phyloP scores from a whole-genome alignment of 1,140 invertebrate species.

The Drosophila melanica region DNA sequence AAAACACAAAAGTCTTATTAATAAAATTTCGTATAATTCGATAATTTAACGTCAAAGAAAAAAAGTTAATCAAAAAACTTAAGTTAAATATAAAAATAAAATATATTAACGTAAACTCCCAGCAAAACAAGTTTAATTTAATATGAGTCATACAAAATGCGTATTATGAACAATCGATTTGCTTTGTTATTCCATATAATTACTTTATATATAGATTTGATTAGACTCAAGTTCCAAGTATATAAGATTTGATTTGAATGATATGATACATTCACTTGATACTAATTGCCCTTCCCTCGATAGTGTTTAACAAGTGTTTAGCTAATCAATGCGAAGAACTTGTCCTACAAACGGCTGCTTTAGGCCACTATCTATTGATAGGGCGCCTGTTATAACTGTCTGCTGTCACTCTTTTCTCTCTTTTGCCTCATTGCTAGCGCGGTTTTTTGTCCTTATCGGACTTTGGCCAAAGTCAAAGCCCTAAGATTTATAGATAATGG shows the following conservation, averaged over 20 bases:
- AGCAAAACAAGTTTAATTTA: too few relatives aligned
- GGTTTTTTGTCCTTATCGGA: conserved; percentile 41
- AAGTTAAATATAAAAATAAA: too few relatives aligned
- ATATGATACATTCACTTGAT: conserved; percentile 13
- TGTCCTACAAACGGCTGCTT: background rate
- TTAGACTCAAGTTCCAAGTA: conserved; percentile 15
- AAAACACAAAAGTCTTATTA: too few relatives aligned
- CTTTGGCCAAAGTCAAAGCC: conserved; percentile 40
- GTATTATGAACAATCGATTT: background rate
- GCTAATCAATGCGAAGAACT: conserved; percentile 1
- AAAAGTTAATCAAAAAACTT: too few relatives aligned
- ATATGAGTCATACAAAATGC: conserved; percentile 7
- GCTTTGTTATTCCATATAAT: conserved; percentile 10
- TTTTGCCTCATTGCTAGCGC: background rate
- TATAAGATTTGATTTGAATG: conserved; percentile 6
- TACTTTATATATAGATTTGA: background rate
- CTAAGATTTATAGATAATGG: conserved; percentile 33
- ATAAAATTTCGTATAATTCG: too few relatives aligned
- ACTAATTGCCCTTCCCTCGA: conserved; percentile 12
- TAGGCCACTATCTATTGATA: conserved; percentile 16
- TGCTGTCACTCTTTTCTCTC: background rate
- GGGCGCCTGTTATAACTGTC: background rate
- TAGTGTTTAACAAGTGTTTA: conserved; percentile 9
- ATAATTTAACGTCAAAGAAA: too few relatives aligned
- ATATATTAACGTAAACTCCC: too few relatives aligned